Evolutionary conservation across 2,113 vertebrate genomes (phyloP).

Genomic region (Stegastes partitus): DNA sequence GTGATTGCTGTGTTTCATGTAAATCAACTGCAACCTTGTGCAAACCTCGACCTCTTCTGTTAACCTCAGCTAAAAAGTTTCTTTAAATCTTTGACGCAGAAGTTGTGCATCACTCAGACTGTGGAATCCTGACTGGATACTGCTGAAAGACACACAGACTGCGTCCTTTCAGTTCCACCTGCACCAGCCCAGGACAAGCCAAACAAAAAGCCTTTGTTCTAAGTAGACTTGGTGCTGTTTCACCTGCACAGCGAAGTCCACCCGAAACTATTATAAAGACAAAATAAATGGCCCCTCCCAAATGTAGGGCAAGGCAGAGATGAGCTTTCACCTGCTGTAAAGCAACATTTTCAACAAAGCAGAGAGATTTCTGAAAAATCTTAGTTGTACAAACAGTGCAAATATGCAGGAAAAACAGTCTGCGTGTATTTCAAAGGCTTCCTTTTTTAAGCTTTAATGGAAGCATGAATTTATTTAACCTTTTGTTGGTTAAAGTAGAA

Average conservation of each 20-base stretch:
- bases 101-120: background rate
- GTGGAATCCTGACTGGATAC: background rate
- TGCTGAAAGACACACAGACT: conserved; percentile 33
- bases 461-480: background rate
- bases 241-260: conserved; percentile 62
- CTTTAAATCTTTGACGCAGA: background rate
- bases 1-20: too few species aligned
- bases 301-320: background rate
- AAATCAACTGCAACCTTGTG: too few species aligned
- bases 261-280: conserved; percentile 62
- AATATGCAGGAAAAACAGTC: background rate
- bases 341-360: background rate
- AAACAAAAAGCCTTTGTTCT: conserved; percentile 79
- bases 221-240: conserved; percentile 20
- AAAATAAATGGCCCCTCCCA: conserved; percentile 58
- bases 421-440: background rate
- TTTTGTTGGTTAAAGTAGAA: background rate
- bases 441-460: conserved; percentile 10
- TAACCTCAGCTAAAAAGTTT: background rate
- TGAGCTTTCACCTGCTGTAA: background rate
- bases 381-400: background rate
- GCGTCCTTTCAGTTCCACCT: conserved; percentile 63
- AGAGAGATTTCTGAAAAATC: background rate
- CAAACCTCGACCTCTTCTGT: background rate
- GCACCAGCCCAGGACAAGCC: conserved; percentile 24